Base-by-base conservation (phyloP, 2,888 invertebrate genomes). In the Ophion costatus region DNA sequence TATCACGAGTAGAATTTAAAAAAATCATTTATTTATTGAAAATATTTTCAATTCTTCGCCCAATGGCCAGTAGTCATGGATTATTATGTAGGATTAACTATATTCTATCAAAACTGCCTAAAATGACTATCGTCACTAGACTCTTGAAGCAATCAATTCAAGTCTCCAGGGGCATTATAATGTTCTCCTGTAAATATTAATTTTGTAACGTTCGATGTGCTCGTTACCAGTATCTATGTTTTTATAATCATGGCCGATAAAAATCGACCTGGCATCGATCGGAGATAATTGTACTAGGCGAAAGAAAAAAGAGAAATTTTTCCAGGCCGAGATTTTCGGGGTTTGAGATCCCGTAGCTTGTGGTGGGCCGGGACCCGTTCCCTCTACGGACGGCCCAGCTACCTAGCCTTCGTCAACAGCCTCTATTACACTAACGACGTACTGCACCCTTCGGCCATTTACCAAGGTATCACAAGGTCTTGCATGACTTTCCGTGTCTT, bases 341-440 rank as follows among this genome's bases (percentile, higher is more conserved):
- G 90, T 86, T 89, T 92, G 90, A 90, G 92, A 88, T 92, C 92
- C 88, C 91, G 90, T 91, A 92, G 92, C 88, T 91, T 92, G 88
- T 92, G 92, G 92, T 92, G 92, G 92, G 89, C 90, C 89, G 87
- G 90, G 86, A 90, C 87, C 86, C 89, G 90, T 86, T 89, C 90
- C 89, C 89, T 91, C 86, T 92, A 90, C 87, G 92, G 90, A 87
- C 90, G 88, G 83, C 90, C 91, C 85, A 90, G 90, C 87, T 92
- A 92, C 90, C 89, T 92, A 87, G 89, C 90, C 90, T 91, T 92
- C 92, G 90, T 91, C 91, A 92, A 92, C 92, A 91, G 91, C 88
- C 91, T 92, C 90, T 92, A 92, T 92, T 92, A 92, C 91, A 92
- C 92, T 92, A 92, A 92, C 88, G 92, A 92, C 87, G 92, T 90